phyloP scores from a whole-genome alignment of 2,888 invertebrate species.

The Liposcelis brunnea region DNA sequence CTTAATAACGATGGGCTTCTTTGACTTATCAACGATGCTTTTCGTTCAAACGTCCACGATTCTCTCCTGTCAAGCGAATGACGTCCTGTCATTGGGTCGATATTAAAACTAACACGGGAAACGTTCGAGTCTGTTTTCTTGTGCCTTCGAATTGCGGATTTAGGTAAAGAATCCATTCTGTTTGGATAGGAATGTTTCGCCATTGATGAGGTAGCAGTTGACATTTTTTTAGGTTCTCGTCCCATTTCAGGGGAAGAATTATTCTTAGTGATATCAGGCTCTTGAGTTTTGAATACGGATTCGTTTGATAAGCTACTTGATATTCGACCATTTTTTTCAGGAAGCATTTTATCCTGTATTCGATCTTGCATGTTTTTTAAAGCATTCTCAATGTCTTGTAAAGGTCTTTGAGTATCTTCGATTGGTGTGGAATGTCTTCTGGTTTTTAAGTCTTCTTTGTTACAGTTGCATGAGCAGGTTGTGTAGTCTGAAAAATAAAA shows the following conservation, averaged over 20 bases:
- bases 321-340: neutral
- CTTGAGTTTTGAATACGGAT: neutral
- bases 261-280: neutral
- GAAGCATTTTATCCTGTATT: no score
- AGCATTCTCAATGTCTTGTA: no score
- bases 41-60: neutral
- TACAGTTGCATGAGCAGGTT: no score
- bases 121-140: conserved; percentile 2
- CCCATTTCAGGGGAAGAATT: neutral
- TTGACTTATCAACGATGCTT: neutral
- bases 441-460: no score
- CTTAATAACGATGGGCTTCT: neutral
- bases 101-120: neutral
- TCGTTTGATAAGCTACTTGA: neutral
- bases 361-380: no score
- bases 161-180: neutral
- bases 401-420: no score
- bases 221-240: neutral
- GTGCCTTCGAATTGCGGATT: neutral
- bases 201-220: no score
- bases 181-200: neutral
- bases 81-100: neutral
- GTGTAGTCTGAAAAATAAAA: no score
- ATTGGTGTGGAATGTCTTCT: no score
- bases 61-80: neutral